A percentile compares a stretch with the other conserved stretches of the same genome.
Evolutionary conservation across 2,888 invertebrate species (phyloP).

Genomic region (Drosophila prolongata): DNA sequence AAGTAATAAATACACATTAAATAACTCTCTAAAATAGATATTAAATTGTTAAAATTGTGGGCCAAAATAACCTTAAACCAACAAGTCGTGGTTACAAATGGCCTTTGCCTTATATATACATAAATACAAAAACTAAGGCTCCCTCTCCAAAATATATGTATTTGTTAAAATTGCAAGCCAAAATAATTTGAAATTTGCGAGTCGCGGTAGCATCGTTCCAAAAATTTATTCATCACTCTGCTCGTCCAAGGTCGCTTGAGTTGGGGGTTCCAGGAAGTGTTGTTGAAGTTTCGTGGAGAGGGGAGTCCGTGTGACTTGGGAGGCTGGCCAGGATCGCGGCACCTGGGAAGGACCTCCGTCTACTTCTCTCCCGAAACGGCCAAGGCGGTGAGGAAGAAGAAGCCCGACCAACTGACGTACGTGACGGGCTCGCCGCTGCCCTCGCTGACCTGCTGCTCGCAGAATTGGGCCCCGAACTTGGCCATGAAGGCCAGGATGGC

Average conservation of each 20-base stretch:
- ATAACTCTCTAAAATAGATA: too few species aligned
- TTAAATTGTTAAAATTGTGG: too few species aligned
- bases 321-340: neutral
- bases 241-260: constrained; percentile 17
- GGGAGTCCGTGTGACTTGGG: too few species aligned
- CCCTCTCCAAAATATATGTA: neutral
- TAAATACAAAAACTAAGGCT: neutral
- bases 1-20: too few species aligned
- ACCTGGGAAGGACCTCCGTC: neutral
- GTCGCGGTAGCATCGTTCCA: neutral
- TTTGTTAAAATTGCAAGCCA: neutral
- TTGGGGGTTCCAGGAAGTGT: neutral
- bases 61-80: too few species aligned
- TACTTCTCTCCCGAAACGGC: constrained; percentile 48
- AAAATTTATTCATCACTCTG: constrained; percentile 28
- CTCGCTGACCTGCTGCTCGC: constrained; percentile 32
- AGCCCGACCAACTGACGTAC: constrained; percentile 57
- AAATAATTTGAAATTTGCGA: neutral
- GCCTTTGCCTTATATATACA: too few species aligned
- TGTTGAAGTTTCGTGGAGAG: neutral
- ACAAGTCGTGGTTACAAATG: too few species aligned
- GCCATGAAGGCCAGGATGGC: constrained; percentile 66
- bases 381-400: constrained; percentile 49
- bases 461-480: constrained; percentile 58
- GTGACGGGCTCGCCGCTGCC: constrained; percentile 31